Conservation (phyloP, 30 jellyfish, hydroid and myxozoan genomes). For the Clytia hemisphaerica region DNA sequence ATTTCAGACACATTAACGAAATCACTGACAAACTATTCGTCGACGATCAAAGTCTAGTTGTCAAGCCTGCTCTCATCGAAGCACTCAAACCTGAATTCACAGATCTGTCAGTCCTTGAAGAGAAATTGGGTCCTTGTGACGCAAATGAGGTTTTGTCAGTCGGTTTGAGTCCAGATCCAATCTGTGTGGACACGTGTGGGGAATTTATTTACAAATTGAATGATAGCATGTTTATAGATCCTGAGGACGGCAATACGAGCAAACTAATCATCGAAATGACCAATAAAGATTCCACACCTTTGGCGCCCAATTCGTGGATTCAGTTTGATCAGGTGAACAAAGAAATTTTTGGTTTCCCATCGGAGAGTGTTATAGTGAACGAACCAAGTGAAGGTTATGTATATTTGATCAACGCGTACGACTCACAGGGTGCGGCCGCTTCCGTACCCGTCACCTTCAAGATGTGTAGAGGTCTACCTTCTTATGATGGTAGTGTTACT, state of each 20-base stretch:
- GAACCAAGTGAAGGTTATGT: conserved; percentile 47
- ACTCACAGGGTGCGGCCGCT: conserved; percentile 24
- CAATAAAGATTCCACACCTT: background rate
- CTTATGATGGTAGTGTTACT: conserved; percentile 10
- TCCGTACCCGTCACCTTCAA: background rate
- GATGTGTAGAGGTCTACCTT: conserved; percentile 15
- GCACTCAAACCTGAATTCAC: conserved; percentile 19
- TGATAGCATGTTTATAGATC: conserved; percentile 12
- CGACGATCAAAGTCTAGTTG: background rate
- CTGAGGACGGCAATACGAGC: conserved; percentile 4
- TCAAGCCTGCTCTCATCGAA: background rate
- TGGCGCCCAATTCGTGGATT: conserved; percentile 35
- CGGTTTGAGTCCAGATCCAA: background rate
- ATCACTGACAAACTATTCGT: background rate
- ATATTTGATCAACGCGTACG: conserved; percentile 30
- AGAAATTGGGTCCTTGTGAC: conserved; percentile 28
- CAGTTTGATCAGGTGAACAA: conserved; percentile 42
- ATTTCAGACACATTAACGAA: background rate
- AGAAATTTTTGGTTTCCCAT: conserved; percentile 64
- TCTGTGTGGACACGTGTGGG: conserved; percentile 27
- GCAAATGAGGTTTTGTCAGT: background rate
- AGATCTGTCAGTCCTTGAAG: conserved; percentile 27
- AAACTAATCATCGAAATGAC: background rate
- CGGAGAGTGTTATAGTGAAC: conserved; percentile 24
- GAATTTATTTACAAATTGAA: background rate